A percentile compares a stretch with the other conserved stretches of the same genome.
phyloP scores from a whole-genome alignment of 1,140 invertebrate species.

The Argopecten irradians region DNA sequence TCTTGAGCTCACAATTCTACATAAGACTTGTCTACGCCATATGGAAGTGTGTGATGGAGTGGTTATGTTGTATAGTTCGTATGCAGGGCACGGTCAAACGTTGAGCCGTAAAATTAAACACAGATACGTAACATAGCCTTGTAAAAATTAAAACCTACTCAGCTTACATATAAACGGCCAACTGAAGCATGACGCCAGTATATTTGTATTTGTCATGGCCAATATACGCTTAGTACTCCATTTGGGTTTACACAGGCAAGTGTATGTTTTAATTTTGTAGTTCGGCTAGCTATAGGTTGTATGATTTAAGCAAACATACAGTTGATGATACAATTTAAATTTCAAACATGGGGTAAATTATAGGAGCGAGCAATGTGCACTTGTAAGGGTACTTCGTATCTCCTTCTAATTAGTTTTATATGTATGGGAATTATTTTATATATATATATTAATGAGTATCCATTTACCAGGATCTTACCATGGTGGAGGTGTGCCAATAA shows the following conservation, averaged over 20 bases:
- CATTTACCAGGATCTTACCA: not conserved
- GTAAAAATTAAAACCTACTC: conserved; percentile 22
- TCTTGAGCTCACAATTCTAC: not conserved
- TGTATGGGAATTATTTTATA: not conserved
- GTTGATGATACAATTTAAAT: not conserved
- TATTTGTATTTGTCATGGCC: not conserved
- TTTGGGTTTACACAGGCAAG: not conserved
- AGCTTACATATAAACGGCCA: not conserved
- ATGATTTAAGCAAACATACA: not conserved
- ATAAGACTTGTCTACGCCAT: not conserved
- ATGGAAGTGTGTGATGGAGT: not conserved
- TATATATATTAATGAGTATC: not conserved
- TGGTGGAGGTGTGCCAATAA: not conserved
- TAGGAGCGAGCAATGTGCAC: not conserved
- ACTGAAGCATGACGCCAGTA: not conserved
- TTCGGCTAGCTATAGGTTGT: not conserved
- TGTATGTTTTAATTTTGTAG: not conserved
- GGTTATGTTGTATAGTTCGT: not conserved
- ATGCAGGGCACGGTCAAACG: conserved; percentile 19
- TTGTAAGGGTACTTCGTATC: not conserved
- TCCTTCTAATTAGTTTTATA: not conserved
- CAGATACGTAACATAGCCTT: not conserved
- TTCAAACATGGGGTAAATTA: not conserved
- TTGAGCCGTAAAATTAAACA: not conserved
- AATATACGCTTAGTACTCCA: not conserved